Evolutionary conservation across 2,888 invertebrate genomes (phyloP), one percentile per base, ranked within the genome.

Genomic region (Timandra comae): DNA sequence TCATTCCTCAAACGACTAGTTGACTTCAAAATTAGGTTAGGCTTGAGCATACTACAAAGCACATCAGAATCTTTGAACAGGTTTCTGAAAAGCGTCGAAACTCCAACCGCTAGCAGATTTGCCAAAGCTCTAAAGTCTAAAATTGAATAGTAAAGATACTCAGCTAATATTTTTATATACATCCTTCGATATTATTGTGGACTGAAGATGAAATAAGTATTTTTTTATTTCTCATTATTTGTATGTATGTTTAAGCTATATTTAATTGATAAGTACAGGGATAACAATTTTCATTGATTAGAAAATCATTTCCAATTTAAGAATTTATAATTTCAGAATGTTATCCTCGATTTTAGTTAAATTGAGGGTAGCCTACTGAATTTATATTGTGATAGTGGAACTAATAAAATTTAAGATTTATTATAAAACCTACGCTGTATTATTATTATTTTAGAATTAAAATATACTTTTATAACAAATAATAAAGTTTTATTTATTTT

Each of bases 11-110:
- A 87, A 56, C 88, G 89, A 46, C 68, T 93, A 22, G 86, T 92
- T 2, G 90, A 91, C 56, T 86, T 91, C 32, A 93, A 93, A 66
- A 76, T 92, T 16, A 86, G 88, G 52, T 66, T 92, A 27, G 92
- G 92, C 0, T 63, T 93, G 32, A 90, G 90, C 35, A 81, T 93
- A 40, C 63, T 93, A 8, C 90, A 90, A 55, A 90, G 88, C 35
- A 90, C 92, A 2, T 90, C 92, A 6, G 88, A 90, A 31, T 88
- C 90, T 3, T 75, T 93, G 29, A 89, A 90, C 16, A 88, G 87
- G 53, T 91, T 92, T 62, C 71, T 91, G 24, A 86, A 87, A 31
- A 86, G 86, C 47, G 88, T 91, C 42, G 89, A 91, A 30, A 44
- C 43, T 1, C 31, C 42, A 24, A 33, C 38, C 28, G 29, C 52